phyloP scores from a whole-genome alignment of 2,888 invertebrate species.

The Hydrotaea diabolus region DNA sequence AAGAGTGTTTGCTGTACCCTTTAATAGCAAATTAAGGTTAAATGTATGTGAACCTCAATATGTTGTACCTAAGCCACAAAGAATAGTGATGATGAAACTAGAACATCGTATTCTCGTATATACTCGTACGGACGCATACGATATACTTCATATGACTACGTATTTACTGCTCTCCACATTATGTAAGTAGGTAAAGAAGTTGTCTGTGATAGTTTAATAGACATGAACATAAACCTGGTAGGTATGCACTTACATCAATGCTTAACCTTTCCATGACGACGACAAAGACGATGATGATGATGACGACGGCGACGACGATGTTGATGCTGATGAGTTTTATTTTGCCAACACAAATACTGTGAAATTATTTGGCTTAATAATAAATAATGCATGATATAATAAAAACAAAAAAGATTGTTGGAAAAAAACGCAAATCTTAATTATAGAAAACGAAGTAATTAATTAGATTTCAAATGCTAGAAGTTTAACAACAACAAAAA shows the following conservation, averaged over 20 bases:
- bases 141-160: background rate
- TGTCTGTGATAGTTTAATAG: slow-evolving; percentile 36
- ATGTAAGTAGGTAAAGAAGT: slow-evolving; percentile 63
- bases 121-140: no score
- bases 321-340: slow-evolving; percentile 29
- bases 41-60: slow-evolving; percentile 57
- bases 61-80: background rate
- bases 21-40: slow-evolving; percentile 66
- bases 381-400: slow-evolving; percentile 52
- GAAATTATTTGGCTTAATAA: slow-evolving; percentile 42
- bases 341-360: slow-evolving; percentile 45
- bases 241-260: background rate
- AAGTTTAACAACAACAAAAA: no score
- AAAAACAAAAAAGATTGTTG: background rate
- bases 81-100: slow-evolving; percentile 6
- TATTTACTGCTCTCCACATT: slow-evolving; percentile 31
- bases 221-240: background rate
- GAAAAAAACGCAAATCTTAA: slow-evolving; percentile 39
- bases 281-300: background rate
- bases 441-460: slow-evolving; percentile 49
- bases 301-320: background rate
- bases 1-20: slow-evolving; percentile 32
- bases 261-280: slow-evolving; percentile 59
- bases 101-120: slow-evolving; percentile 18
- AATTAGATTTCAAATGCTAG: slow-evolving; percentile 37